Percentiles rank a stretch among this genome's conserved stretches.
Evolutionary conservation across 2,888 invertebrate genomes (phyloP).

Genomic region (Agapostemon virescens): DNA sequence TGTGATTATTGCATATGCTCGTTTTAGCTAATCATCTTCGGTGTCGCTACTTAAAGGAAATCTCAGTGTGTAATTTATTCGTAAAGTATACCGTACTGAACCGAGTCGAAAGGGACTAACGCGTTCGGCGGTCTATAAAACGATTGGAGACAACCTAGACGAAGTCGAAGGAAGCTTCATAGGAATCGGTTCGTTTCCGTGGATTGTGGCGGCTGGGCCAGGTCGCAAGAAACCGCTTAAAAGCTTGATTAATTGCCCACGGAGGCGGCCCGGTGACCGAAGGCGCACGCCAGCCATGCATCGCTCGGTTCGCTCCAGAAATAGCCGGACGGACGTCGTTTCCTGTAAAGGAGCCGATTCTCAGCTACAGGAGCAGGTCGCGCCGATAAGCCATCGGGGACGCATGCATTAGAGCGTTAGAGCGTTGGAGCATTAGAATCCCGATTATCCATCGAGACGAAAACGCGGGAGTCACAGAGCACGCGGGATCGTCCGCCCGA

Average conservation of each 20-base stretch:
- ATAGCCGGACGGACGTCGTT: constrained; percentile 17
- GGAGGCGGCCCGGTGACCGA: constrained; percentile 31
- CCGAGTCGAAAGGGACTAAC: neutral
- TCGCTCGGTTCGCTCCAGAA: constrained; percentile 29
- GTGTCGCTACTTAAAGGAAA: neutral
- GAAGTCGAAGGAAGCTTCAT: neutral
- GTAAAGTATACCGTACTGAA: neutral
- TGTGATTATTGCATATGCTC: neutral
- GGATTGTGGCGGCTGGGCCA: neutral
- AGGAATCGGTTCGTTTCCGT: constrained; percentile 15
- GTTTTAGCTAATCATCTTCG: neutral
- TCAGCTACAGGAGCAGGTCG: neutral
- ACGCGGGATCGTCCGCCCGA: neutral
- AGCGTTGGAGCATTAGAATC: neutral
- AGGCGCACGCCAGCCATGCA: constrained; percentile 47
- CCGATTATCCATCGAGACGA: neutral
- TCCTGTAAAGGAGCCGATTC: constrained; percentile 28
- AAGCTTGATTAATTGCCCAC: constrained; percentile 46
- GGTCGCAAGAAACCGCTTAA: constrained; percentile 35
- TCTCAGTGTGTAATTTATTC: neutral
- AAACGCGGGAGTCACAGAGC: constrained; percentile 12
- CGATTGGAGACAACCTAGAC: neutral
- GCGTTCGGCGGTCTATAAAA: neutral
- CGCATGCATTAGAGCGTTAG: neutral
- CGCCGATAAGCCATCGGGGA: constrained; percentile 24